Conservation (phyloP, 2,797 vertebrate species). For the Lagorchestes hirsutus region DNA sequence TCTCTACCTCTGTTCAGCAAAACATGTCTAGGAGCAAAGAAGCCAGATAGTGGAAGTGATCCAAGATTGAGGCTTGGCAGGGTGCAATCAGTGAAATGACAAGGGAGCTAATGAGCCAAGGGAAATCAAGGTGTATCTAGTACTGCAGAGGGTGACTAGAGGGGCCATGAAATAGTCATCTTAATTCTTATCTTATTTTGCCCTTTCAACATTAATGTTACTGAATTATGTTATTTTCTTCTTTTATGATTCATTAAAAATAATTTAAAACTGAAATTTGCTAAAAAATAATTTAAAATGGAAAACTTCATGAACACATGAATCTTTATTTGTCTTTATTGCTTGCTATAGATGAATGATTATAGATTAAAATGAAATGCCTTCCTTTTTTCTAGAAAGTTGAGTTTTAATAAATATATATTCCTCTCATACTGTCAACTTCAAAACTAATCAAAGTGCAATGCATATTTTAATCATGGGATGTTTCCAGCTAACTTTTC, state of each 20-base stretch:
- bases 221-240: slow-evolving; percentile 63
- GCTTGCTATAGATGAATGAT: neutral
- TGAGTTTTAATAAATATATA: neutral
- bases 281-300: slow-evolving; percentile 37
- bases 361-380: slow-evolving; percentile 2
- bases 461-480: neutral
- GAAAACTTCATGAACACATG: neutral
- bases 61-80: too few species aligned
- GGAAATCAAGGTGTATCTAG: too few species aligned
- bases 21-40: too few species aligned
- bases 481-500: neutral
- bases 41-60: too few species aligned
- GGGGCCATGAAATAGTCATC: slow-evolving; percentile 6
- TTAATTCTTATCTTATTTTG: slow-evolving; percentile 47
- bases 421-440: slow-evolving; percentile 4
- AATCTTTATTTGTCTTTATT: neutral
- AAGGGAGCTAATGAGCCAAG: too few species aligned
- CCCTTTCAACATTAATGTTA: slow-evolving; percentile 53
- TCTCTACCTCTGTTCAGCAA: too few species aligned
- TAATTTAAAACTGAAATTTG: neutral
- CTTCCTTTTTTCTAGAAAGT: slow-evolving; percentile 10
- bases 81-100: too few species aligned
- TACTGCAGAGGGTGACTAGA: too few species aligned
- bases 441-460: neutral
- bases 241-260: slow-evolving; percentile 63